These are phyloP conservation scores for Thamnaconus septentrionalis DNA, from an alignment of 2,113 vertebrate species.

Conservation along the genomic window DNA sequence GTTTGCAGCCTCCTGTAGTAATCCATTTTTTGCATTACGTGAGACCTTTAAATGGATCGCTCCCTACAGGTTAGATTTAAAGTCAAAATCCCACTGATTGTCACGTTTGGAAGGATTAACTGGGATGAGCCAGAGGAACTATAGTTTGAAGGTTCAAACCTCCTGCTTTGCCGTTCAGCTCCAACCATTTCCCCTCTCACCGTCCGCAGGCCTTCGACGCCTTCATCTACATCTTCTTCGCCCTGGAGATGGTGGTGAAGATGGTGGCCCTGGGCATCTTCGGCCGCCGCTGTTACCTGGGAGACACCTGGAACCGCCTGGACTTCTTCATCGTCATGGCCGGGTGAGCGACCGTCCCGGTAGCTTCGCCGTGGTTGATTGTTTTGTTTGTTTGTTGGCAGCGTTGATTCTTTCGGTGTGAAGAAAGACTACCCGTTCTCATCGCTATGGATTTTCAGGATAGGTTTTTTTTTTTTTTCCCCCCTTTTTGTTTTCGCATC, in stretches of 20 bases:
- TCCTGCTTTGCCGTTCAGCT: background rate
- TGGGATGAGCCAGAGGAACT: background rate
- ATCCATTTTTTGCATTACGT: too few species aligned
- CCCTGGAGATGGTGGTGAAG: conserved; percentile 98
- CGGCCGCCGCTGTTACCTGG: conserved; percentile 94
- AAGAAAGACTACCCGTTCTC: too few species aligned
- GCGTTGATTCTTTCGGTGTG: too few species aligned
- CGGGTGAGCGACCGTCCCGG: conserved; percentile 77
- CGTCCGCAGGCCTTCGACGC: conserved; percentile 88
- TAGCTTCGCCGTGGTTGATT: background rate
- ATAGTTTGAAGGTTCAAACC: background rate
- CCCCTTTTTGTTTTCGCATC: too few species aligned
- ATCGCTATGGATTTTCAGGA: too few species aligned
- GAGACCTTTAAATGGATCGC: too few species aligned
- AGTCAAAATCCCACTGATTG: too few species aligned
- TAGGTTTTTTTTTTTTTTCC: too few species aligned
- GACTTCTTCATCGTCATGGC: conserved; percentile 99
- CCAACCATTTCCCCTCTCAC: background rate
- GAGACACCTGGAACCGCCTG: conserved; percentile 97
- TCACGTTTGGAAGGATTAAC: too few species aligned
- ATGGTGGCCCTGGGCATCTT: conserved; percentile 98
- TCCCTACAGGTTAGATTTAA: too few species aligned
- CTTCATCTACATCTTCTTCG: conserved; percentile 98
- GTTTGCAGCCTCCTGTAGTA: too few species aligned
- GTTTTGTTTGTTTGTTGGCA: too few species aligned